Evolutionary conservation across 2,888 invertebrate species (phyloP), one percentile per base, ranked within the genome.

Genomic region (Cantharis rustica): DNA sequence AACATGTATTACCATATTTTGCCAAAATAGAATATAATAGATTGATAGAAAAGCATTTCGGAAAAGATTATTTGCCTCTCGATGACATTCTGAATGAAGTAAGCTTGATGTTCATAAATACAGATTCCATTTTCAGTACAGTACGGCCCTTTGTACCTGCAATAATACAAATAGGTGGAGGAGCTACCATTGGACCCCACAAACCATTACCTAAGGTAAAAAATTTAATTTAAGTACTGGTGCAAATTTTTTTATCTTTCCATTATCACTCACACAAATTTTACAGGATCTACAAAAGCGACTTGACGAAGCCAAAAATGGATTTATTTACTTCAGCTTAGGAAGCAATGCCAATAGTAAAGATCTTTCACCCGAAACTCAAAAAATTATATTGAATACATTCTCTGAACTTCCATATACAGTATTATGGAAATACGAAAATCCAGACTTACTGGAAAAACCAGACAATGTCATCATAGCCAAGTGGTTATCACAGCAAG

Each of bases 321-420:
- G 74, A 11, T 27, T 70, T 10, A 47, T 74, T 17, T 74, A 74
- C 27, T 72, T 72, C 47, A 72, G 72, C 16, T 68, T 72, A 15
- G 72, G 72, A 10, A 47, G 64, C 4, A 72, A 72, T 23, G 68
- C 68, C 1, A 72, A 72, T 16, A 66, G 66, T 61, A 26, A 16
- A 71, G 26, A 71, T 27, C 15, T 71, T 1, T 11, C 16, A 4
- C 2, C 20, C 5, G 16, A 26, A 13, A 63, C n/a, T 9, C 20
- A 15, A 23, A 27, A 64, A 15, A 63, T 11, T 11, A 71, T 71
- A 27, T 26, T 71, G 17, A 16, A 72, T 16, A 20, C 72, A 1
- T 15, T 72, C 26, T 16, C 63, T 7, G 72, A 72, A 27, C 66
- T 72, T 16, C 72, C 72, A 3, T 47, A 64, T 15, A 64, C 62